These are phyloP conservation scores for Melanotaenia parkinsoni DNA, from an alignment of 2,797 vertebrate species.

Conservation along the genomic window DNA sequence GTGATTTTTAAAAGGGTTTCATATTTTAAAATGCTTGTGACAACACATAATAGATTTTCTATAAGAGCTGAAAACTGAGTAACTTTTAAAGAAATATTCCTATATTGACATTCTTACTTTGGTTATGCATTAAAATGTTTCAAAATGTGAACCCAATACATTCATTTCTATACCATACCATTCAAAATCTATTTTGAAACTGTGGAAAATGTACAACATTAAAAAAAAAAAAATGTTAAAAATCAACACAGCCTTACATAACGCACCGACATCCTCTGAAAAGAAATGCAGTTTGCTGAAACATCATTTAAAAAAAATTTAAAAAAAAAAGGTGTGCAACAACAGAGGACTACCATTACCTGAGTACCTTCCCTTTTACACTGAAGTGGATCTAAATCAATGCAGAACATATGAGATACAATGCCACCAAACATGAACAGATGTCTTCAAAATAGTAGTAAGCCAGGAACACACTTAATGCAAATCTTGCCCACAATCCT, in stretches of 20 bases:
- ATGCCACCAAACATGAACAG: slow-evolving; percentile 36
- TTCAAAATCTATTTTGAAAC: slow-evolving; percentile 37
- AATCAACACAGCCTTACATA: slow-evolving; percentile 28
- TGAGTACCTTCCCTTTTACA: slow-evolving; percentile 79
- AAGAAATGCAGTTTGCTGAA: slow-evolving; percentile 46
- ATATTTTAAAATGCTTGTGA: slow-evolving; percentile 33
- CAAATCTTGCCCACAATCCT: slow-evolving; percentile 10
- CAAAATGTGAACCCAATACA: slow-evolving; percentile 45
- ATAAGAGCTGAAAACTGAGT: not conserved
- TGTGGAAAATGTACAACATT: slow-evolving; percentile 48
- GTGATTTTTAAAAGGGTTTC: slow-evolving; percentile 33
- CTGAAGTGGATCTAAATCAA: slow-evolving; percentile 64
- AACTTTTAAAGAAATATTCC: slow-evolving; percentile 29
- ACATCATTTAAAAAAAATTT: slow-evolving; percentile 43
- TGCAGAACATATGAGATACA: slow-evolving; percentile 46
- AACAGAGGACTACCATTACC: slow-evolving; percentile 74
- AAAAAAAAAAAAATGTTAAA: slow-evolving; percentile 8
- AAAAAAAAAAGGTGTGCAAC: slow-evolving; percentile 63
- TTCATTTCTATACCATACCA: slow-evolving; percentile 52
- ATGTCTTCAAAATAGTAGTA: slow-evolving; percentile 22
- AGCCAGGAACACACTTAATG: slow-evolving; percentile 11
- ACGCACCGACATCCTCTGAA: slow-evolving; percentile 31
- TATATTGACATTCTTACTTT: slow-evolving; percentile 37
- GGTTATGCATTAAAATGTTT: slow-evolving; percentile 16
- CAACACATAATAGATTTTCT: slow-evolving; percentile 18